Evolutionary conservation across 2,888 invertebrate species (phyloP), one percentile per base, ranked within the genome.

Genomic region (Bellardia bayeri): DNA sequence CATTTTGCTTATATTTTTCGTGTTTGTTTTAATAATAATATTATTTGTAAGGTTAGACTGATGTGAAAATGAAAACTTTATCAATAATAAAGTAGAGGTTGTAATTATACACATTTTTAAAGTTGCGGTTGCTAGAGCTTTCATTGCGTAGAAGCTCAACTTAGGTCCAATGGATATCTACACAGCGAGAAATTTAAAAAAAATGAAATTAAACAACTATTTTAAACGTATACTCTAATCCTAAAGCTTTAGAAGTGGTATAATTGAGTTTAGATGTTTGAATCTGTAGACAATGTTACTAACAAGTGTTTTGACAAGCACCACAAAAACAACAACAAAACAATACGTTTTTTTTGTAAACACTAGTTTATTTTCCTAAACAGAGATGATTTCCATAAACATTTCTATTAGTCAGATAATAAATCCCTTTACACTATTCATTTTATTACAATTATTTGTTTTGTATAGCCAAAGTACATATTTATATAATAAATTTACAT

Each of bases 401-500:
- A 68, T 49, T 68, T 68, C 30, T 68, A 68, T 45, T 13, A 42
- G 16, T 42, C 23, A 42, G 64, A 64, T 64, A 64, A 64, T 64
- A 64, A 64, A 64, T 33, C 66, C 66, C 37, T 74, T 66, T 82
- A 51, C 5, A 54, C 42, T 23, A 71, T 33, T 23, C 23, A 54
- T 63, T 33, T 72, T 49, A 30, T 51, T 74, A 51, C 16, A 54
- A 63, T 45, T 72, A 7, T 13, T 61, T 58, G 7, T 69, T 69
- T 51, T 45, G 6, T 86, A 66, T 68, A 33, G 33, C n/a, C 13
- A 33, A 13, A 61, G 9, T 61, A 33, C 33, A 61, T 33, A 58
- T 78, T 74, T 63, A 16, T 74, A 42, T 69, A 14, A 37, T 63
- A 63, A 61, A 64, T 51, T 76, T n/a, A 13, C n/a, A 6, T 58